phyloP scores from a whole-genome alignment of 2,113 vertebrate genomes.

The Rutilus rutilus region DNA sequence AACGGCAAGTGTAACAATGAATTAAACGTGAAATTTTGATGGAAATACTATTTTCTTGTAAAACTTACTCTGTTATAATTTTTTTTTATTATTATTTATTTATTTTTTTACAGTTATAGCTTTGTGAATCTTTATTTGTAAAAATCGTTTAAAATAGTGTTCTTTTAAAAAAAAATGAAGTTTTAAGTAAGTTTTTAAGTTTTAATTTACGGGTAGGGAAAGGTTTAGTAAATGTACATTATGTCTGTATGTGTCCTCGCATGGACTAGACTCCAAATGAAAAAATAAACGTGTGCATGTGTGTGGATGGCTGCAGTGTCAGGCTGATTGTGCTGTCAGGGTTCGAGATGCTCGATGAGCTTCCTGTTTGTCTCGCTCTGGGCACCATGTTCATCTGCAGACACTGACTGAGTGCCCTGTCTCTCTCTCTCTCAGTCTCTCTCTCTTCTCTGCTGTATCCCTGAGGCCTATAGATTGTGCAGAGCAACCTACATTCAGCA shows the following conservation, averaged over 20 bases:
- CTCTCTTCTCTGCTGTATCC: constrained; percentile 29
- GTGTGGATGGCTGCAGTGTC: constrained; percentile 48
- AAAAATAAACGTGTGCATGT: constrained; percentile 45
- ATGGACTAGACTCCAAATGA: neutral
- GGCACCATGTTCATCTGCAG: constrained; percentile 64
- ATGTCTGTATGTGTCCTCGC: constrained; percentile 24
- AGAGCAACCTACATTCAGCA: constrained; percentile 75
- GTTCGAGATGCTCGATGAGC: constrained; percentile 54
- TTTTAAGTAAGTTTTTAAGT: no score
- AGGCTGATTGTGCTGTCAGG: constrained; percentile 50
- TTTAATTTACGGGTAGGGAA: no score
- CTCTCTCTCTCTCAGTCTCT: neutral
- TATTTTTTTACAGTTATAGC: no score
- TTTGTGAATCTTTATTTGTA: neutral
- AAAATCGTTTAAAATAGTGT: neutral
- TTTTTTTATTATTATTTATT: no score
- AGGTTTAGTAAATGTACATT: neutral
- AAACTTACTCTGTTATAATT: neutral
- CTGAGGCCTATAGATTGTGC: constrained; percentile 67
- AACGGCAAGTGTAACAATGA: no score
- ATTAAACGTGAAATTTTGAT: no score
- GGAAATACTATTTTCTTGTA: neutral
- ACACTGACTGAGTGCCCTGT: constrained; percentile 73
- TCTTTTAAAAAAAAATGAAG: neutral
- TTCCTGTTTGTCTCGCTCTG: constrained; percentile 60